These are phyloP conservation scores for Mico argentatus DNA, from an alignment of 2,797 vertebrate species.

Conservation along the genomic window DNA sequence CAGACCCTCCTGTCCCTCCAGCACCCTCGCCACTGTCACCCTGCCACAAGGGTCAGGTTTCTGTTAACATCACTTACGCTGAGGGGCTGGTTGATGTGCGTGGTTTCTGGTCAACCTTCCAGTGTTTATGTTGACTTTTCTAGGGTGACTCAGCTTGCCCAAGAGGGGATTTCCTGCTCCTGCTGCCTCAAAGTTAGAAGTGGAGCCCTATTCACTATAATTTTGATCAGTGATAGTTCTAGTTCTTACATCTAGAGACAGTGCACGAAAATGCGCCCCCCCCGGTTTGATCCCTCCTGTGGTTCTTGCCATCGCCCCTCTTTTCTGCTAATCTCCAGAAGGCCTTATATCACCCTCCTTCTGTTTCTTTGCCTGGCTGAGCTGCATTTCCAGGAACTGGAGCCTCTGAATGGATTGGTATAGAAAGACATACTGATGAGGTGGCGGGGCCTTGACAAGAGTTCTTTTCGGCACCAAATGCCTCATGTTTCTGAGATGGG, in stretches of 20 bases:
- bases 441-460: background rate
- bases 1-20: background rate
- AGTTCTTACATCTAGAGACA: background rate
- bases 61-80: background rate
- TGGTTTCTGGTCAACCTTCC: background rate
- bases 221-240: background rate
- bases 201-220: background rate
- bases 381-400: constrained; percentile 15
- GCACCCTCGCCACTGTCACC: background rate
- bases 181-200: background rate
- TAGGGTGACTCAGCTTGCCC: background rate
- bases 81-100: background rate
- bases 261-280: background rate
- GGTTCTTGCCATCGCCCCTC: background rate
- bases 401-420: background rate
- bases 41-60: background rate
- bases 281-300: background rate
- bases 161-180: background rate
- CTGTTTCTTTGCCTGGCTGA: background rate
- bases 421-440: background rate
- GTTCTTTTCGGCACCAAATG: background rate
- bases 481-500: background rate
- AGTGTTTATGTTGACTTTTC: background rate
- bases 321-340: background rate
- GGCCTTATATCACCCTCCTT: background rate